phyloP scores from a whole-genome alignment of 37 sponge, comb jelly and placozoan species.

The Halichondria panicea region DNA sequence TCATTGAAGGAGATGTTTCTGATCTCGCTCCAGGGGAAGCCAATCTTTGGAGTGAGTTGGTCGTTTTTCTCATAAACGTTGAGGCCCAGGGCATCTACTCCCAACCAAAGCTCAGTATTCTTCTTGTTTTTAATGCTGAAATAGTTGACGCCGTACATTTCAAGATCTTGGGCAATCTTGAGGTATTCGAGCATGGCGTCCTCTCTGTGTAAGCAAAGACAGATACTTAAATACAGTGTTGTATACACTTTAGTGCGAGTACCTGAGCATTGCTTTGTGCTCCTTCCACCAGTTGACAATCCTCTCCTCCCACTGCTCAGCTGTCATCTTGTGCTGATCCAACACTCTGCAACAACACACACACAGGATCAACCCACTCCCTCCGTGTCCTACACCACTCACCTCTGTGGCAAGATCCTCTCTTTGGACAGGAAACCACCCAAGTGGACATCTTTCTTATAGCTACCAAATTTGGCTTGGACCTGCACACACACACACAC shows the following conservation, averaged over 20 bases:
- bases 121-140: conserved; percentile 98
- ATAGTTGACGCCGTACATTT: conserved; percentile 99
- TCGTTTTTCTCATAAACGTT: conserved; percentile 96
- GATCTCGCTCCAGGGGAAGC: conserved; percentile 99
- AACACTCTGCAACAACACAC: conserved; percentile 48
- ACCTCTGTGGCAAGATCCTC: conserved; percentile 89
- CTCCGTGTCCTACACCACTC: not conserved
- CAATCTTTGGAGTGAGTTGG: conserved; percentile 95
- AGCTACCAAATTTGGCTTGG: conserved; percentile 92
- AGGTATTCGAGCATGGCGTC: conserved; percentile 99
- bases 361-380: not conserved
- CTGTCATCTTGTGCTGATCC: conserved; percentile 88
- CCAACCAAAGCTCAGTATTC: conserved; percentile 94
- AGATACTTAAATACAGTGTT: too few species aligned
- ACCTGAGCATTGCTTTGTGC: conserved; percentile 94
- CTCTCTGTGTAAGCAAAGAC: too few species aligned
- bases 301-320: conserved; percentile 97
- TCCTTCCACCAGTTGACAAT: conserved; percentile 92
- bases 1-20: conserved; percentile 97
- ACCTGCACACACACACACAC: too few species aligned
- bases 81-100: conserved; percentile 97
- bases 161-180: conserved; percentile 97
- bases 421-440: conserved; percentile 85
- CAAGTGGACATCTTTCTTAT: conserved; percentile 77
- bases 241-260: not conserved